Conservation (phyloP, 2,888 invertebrate species). For the Palloptera scutellata region DNA sequence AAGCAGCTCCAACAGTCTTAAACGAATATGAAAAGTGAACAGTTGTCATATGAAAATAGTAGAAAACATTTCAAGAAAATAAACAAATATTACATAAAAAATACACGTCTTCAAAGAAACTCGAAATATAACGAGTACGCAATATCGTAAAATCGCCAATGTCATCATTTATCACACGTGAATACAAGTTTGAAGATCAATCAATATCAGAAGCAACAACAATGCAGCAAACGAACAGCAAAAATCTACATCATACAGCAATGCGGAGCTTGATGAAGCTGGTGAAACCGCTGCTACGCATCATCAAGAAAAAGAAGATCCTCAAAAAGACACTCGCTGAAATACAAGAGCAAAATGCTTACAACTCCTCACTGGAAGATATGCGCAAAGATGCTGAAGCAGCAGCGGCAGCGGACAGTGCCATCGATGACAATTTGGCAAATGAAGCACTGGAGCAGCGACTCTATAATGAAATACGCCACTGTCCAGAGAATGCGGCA, state of each 20-base stretch:
- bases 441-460: constrained; percentile 83
- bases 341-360: constrained; percentile 57
- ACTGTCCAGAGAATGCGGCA: constrained; percentile 74
- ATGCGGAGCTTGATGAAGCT: constrained; percentile 58
- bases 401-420: constrained; percentile 37
- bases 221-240: constrained; percentile 36
- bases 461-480: constrained; percentile 74
- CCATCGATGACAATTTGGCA: constrained; percentile 63
- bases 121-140: too few relatives aligned
- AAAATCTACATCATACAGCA: constrained; percentile 59
- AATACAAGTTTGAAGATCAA: constrained; percentile 59
- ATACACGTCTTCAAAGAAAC: too few relatives aligned
- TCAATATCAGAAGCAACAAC: constrained; percentile 33
- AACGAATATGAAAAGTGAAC: neutral
- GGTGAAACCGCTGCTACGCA: constrained; percentile 58
- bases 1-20: neutral
- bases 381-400: constrained; percentile 58
- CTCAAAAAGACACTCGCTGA: constrained; percentile 57
- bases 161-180: constrained; percentile 58
- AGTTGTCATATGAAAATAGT: too few relatives aligned
- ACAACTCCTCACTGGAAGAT: constrained; percentile 59
- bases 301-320: constrained; percentile 58
- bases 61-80: too few relatives aligned
- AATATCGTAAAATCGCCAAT: neutral
- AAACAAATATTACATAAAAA: too few relatives aligned